Base-by-base conservation (phyloP, 2,113 vertebrate genomes). In the Pandion haliaetus region DNA sequence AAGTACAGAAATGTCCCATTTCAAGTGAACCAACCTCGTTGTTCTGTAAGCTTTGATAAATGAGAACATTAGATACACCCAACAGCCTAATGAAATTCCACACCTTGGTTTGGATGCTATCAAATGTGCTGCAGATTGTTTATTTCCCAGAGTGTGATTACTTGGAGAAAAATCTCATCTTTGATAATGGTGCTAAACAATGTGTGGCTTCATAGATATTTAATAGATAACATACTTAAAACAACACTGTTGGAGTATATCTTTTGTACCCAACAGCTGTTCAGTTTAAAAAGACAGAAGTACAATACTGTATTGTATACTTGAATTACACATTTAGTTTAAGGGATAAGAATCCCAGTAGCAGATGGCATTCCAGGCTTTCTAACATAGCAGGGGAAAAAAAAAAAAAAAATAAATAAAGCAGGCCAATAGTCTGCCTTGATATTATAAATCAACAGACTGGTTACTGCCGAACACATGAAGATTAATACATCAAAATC, bases 351-450 rank as follows among this genome's bases (percentile, higher is more conserved):
- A 89, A 97, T 96, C 96, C 95, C 94, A 97, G 94, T 78, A 98
- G 87, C 97, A 98, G 98, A 98, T 98, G 97, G 97, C 81, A 96
- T 88, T 95, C 84, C 79, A 98, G 79, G 81, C 88, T 97, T 95
- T 92, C 96, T 96, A 95, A 96, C 86, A 87, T 88, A 91, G 72
- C 87, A 76, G 55, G 63, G 71, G 42, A 91, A 91, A 89, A 36
- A 19, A 55, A 71, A n/a, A 34, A 83, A 86, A 74, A 40, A 59
- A 49, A 62, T n/a, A n/a, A n/a, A n/a, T 8, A 79, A 93, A 91
- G 55, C 71, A 82, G 92, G 77, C 90, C 81, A 96, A 65, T 97
- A 83, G 32, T 90, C 87, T 96, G 73, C 70, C 47, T 95, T 69
- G 52, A 94, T 86, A 83, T 44, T 96, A 83, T 94, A 97, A 97